Base-by-base conservation (phyloP, 2,113 vertebrate genomes). In the Archocentrus centrarchus region DNA sequence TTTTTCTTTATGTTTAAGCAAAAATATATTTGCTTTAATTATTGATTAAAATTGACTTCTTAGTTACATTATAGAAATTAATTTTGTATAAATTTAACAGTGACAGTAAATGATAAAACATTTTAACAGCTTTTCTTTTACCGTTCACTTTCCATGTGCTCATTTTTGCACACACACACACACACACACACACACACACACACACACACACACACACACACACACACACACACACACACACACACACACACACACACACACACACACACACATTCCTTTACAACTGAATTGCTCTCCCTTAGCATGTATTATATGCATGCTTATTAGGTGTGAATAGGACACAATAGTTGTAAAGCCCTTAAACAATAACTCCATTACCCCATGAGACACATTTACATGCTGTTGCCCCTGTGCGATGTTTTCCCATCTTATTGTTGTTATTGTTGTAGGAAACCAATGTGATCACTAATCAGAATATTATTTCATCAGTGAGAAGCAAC, bases 241-340 rank as follows among this genome's bases (percentile, higher is more conserved):
- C 70, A 79, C 82, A n/a, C 39, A 78, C 66, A 24, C 68, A 37
- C 11, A 24, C 47, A 70, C 14, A 13, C 35, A 53, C 81, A 24
- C 50, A 77, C 22, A 80, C 60, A 80, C 59, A 73, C 1, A 58
- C 35, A 75, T 47, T 62, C 11, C 9, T 82, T 59, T 68, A 75
- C 75, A 57, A 55, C 32, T 63, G 50, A 85, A 82, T 6, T 86
- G 75, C 58, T 75, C 30, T 95, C 95, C 96, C 95, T 95, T 90
- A 93, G 50, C 93, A 86, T 95, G 94, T 96, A 78, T 83, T 93
- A 83, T 95, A 47, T 78, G 96, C 95, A 93, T 96, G 93, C 95
- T 95, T 96, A 97, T 96, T 94, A 96, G 93, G 95, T 95, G 95
- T 93, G 95, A 96, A 97, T 93, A 95, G 92, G 93, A 96, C 95